Base-by-base conservation (phyloP, 1,140 invertebrate species). In the Caenorhabditis tropicalis region DNA sequence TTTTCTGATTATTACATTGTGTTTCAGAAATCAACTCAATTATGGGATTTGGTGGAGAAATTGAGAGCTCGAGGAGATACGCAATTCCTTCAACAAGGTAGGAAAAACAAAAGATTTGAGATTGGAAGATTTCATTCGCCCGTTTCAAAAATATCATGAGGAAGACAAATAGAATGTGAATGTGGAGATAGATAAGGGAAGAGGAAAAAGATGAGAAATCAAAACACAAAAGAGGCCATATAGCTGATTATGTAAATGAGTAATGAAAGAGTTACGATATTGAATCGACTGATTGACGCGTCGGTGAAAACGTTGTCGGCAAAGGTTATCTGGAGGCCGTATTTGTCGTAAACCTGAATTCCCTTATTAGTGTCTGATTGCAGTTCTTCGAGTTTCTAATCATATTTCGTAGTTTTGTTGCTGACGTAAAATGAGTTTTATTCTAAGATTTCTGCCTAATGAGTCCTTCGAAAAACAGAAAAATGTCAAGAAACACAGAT, bases 41-140 rank as follows among this genome's bases (percentile, higher is more conserved):
- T 89, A n/a, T 90, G 89, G 88, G 88, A 89, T 79, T 60, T 90
- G 36, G 83, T 89, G 36, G 89, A 89, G 51, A 80, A 85, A 49
- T 51, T 89, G 56, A 29, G 89, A 51, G 84, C 85, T 19, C 19
- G 29, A 31, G 84, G 84, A 5, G 84, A 85, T 29, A 85, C 79
- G 3, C 60, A 70, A 21, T 85, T 85, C 36, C 33, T 85, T 21
- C 84, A 85, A 79, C 84, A 85, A 79, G 84, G 84, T 85, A 21
- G 16, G 80, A 31, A 36, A 70, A 36, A 36, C 24, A 36, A 15
- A 29, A 53, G 79, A 51, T n/a, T n/a, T 56, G n/a, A 29, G 43
- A 79, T 6, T 15, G n/a, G n/a, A 19, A 46, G 10, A 19, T 19
- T 48, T 51, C 24, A 51, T 27, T 79, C 27, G 79, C 79, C 46